Base-by-base conservation (phyloP, 2,113 vertebrate genomes). In the Petrocephalus zakoni region DNA sequence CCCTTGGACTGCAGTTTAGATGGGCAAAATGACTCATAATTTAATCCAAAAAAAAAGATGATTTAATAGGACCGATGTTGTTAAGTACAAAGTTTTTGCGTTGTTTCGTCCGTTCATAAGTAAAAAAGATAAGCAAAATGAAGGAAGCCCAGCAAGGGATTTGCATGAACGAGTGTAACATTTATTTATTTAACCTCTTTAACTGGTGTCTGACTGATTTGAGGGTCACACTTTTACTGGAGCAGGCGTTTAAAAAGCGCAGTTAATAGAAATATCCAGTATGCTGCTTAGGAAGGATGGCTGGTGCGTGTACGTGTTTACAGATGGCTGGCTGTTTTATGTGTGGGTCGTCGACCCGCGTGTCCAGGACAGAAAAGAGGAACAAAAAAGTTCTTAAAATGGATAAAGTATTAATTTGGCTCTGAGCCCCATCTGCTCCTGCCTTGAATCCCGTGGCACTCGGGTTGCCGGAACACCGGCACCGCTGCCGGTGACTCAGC, bases 21-120 rank as follows among this genome's bases (percentile, higher is more conserved):
- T 86, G 93, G 93, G 81, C 89, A 92, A 89, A 93, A 92, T 94
- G 93, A 94, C 93, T 95, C 93, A 93, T 90, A 53, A 90, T 85
- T 89, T 87, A 68, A 84, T 84, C 87, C 88, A 58, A 58, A 88
- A 83, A 85, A 89, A 87, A 86, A 85, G 88, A 87, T 84, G 87
- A 90, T 89, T 91, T 89, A 89, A 87, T 86, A 88, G 85, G 87
- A 82, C 83, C 34, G 19, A 21, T 88, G 88, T 89, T 89, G 61
- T n/a, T 0, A 68, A 68, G 61, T 25, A 85, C 87, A 83, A 29
- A 78, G 58, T 82, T 86, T 47, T 22, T 85, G 37, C 22, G 72
- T 75, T 37, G 61, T 93, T 92, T 37, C 88, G 87, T 92, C 91
- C 47, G 75, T 91, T 91, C 87, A 61, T 42, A 42, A 42, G 42